Percentiles rank a stretch among this genome's conserved stretches.
Evolutionary conservation across 2,797 vertebrate genomes (phyloP).

Genomic region (Phoxinus dragarum): DNA sequence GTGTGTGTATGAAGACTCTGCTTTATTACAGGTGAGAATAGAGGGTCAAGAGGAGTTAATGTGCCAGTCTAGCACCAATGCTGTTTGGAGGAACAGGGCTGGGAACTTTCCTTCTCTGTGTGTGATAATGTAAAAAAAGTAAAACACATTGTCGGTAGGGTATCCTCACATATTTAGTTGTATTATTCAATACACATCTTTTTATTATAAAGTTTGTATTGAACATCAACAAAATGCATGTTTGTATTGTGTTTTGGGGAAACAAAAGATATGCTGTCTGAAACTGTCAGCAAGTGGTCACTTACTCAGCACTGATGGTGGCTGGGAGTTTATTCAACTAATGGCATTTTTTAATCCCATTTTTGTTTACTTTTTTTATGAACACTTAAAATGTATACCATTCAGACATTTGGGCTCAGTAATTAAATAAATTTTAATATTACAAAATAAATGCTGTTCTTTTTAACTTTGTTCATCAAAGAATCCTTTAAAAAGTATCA

Average conservation of each 20-base stretch:
- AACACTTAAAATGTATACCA: neutral
- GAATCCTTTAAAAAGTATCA: neutral
- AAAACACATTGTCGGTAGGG: neutral
- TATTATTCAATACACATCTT: constrained; percentile 20
- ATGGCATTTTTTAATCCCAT: neutral
- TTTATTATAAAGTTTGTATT: constrained; percentile 10
- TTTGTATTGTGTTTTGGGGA: constrained; percentile 8
- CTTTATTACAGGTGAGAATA: constrained; percentile 88
- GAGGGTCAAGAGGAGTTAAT: constrained; percentile 86
- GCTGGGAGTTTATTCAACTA: neutral
- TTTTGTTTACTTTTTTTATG: neutral
- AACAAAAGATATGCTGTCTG: constrained; percentile 5
- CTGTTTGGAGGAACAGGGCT: constrained; percentile 64
- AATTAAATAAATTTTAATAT: neutral
- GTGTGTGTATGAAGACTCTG: constrained; percentile 54
- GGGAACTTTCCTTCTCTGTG: constrained; percentile 33
- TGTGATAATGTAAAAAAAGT: constrained; percentile 4
- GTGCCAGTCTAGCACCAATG: constrained; percentile 79
- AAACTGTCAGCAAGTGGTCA: constrained; percentile 17
- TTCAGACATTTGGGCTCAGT: neutral
- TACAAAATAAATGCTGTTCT: neutral
- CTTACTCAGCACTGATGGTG: constrained; percentile 5
- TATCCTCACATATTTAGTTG: neutral
- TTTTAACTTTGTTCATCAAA: neutral
- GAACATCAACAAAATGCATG: constrained; percentile 6